These are phyloP conservation scores for Drosophila arawakana DNA, from an alignment of 1,140 invertebrate genomes.

Conservation along the genomic window DNA sequence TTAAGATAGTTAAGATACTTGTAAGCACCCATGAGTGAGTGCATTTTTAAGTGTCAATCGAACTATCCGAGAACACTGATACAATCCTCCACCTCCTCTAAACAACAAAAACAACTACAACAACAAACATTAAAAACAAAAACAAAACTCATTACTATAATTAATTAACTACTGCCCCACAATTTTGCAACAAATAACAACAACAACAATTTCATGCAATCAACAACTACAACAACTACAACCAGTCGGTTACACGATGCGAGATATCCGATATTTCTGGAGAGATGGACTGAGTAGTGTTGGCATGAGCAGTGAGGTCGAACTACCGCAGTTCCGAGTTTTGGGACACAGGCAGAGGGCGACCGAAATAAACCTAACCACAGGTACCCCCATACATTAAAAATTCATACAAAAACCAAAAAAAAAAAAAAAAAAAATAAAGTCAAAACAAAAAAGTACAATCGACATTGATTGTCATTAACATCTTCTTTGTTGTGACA, in stretches of 20 bases:
- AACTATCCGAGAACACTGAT: conserved; percentile 24
- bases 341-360: conserved; percentile 96
- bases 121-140: conserved; percentile 39
- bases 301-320: conserved; percentile 95
- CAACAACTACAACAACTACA: conserved; percentile 54
- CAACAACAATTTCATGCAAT: conserved; percentile 38
- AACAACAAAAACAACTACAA: conserved; percentile 39
- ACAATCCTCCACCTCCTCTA: conserved; percentile 19
- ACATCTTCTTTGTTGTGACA: conserved; percentile 67
- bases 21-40: conserved; percentile 33
- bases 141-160: conserved; percentile 60
- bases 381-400: conserved; percentile 90
- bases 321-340: conserved; percentile 97
- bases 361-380: conserved; percentile 95
- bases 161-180: conserved; percentile 80
- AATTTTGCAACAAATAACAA: conserved; percentile 67
- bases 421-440: conserved; percentile 53
- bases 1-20: conserved; percentile 26
- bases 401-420: conserved; percentile 62
- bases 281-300: conserved; percentile 94
- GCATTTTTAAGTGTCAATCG: conserved; percentile 15
- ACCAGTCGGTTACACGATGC: conserved; percentile 98
- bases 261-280: conserved; percentile 99
- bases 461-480: conserved; percentile 51
- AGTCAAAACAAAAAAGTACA: conserved; percentile 46